Conservation (phyloP, 2,888 invertebrate species). For the Eupelmus urozonus region DNA sequence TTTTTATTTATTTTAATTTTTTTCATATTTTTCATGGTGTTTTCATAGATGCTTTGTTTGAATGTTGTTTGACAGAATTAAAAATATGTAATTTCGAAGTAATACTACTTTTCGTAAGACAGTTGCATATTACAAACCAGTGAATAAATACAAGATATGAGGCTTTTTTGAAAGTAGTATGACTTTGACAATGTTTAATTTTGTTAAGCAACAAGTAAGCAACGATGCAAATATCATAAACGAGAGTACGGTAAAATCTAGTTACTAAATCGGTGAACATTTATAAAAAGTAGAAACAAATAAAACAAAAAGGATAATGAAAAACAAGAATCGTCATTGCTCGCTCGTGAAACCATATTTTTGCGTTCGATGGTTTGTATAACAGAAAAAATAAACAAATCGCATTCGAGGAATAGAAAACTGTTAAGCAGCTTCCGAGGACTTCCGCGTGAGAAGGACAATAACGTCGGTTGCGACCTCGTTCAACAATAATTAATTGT, state of each 20-base stretch:
- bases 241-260: conserved; percentile 41
- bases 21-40: not conserved
- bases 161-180: conserved; percentile 18
- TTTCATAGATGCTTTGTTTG: conserved; percentile 26
- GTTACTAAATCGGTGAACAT: conserved; percentile 14
- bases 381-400: conserved; percentile 19
- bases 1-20: not conserved
- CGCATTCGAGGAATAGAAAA: conserved; percentile 47
- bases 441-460: conserved; percentile 60
- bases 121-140: conserved; percentile 11
- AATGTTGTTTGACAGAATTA: conserved; percentile 18
- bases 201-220: conserved; percentile 9
- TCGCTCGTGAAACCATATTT: conserved; percentile 34
- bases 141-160: conserved; percentile 17
- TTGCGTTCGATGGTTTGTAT: conserved; percentile 41
- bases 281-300: conserved; percentile 35
- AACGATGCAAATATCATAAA: too few species aligned
- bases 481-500: conserved; percentile 61
- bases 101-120: conserved; percentile 19
- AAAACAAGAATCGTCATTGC: conserved; percentile 40
- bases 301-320: conserved; percentile 12
- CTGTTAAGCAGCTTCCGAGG: conserved; percentile 55
- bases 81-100: not conserved
- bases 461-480: conserved; percentile 61
- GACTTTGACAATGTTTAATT: conserved; percentile 23